phyloP scores from a whole-genome alignment of 1,140 invertebrate genomes.

The Hormaphis cornu region DNA sequence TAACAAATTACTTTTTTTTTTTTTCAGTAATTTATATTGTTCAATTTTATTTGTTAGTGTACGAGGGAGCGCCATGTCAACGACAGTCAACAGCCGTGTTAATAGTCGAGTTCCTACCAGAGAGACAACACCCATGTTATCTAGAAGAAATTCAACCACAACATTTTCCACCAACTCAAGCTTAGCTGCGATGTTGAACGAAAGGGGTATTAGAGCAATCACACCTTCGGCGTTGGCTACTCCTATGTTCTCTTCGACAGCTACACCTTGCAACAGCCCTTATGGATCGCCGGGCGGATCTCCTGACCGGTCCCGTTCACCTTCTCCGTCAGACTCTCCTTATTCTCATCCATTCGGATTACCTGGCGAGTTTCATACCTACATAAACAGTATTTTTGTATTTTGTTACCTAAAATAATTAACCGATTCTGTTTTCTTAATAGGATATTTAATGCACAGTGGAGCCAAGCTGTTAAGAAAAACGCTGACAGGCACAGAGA shows the following conservation, averaged over 20 bases:
- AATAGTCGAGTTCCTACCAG: constrained; percentile 42
- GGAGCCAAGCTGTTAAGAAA: constrained; percentile 66
- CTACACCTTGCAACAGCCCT: constrained; percentile 74
- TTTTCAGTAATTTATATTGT: constrained; percentile 1
- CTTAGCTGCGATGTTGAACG: constrained; percentile 68
- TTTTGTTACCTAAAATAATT: neutral
- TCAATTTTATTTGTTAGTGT: constrained; percentile 40
- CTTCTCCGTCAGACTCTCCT: constrained; percentile 45
- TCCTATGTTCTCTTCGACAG: constrained; percentile 58
- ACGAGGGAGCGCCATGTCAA: constrained; percentile 44
- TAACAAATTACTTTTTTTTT: neutral
- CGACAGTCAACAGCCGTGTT: constrained; percentile 44
- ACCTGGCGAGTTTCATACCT: constrained; percentile 26
- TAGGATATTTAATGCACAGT: constrained; percentile 50
- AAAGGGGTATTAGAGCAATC: constrained; percentile 65
- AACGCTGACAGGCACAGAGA: constrained; percentile 49
- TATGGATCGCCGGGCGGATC: constrained; percentile 47
- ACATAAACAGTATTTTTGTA: neutral
- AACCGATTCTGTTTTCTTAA: neutral
- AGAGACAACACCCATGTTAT: constrained; percentile 50
- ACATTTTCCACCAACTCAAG: constrained; percentile 71
- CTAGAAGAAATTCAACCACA: constrained; percentile 56
- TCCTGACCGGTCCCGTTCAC: constrained; percentile 45
- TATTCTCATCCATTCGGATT: constrained; percentile 33
- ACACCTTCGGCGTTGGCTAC: constrained; percentile 57